A percentile compares a stretch with the other conserved stretches of the same genome.
These are phyloP conservation scores for Aplidium turbinatum DNA, from an alignment of 23 tunicate genomes.

Conservation along the genomic window DNA sequence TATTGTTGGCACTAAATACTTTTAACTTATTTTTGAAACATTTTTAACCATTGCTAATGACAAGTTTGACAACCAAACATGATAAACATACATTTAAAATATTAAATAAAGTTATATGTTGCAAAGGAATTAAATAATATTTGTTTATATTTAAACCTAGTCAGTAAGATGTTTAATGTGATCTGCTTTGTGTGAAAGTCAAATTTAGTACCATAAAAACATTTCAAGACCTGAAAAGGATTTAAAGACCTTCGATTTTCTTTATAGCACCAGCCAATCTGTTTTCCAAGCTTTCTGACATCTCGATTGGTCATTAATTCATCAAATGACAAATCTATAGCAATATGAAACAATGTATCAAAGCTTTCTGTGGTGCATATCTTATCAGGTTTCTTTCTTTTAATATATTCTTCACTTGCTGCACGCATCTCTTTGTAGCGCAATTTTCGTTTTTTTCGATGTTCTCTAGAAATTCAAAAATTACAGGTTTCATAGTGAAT, in stretches of 20 bases:
- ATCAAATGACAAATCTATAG: conserved; percentile 78
- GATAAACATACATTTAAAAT: too few relatives aligned
- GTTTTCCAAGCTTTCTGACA: conserved; percentile 69
- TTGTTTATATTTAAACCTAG: too few relatives aligned
- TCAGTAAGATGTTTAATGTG: too few relatives aligned
- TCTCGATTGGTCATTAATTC: conserved; percentile 75
- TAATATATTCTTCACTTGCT: conserved; percentile 8
- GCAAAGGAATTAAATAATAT: too few relatives aligned
- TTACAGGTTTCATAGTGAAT: not conserved
- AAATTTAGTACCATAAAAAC: too few relatives aligned
- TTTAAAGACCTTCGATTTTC: conserved; percentile 66
- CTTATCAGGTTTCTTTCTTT: conserved; percentile 34
- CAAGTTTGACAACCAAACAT: too few relatives aligned
- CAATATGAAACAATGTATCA: conserved; percentile 59
- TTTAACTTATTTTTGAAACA: too few relatives aligned
- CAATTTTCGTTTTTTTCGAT: conserved; percentile 58
- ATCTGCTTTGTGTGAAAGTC: too few relatives aligned
- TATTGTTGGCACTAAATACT: too few relatives aligned
- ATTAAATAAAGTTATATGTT: too few relatives aligned
- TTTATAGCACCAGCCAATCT: conserved; percentile 88
- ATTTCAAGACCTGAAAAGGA: conserved; percentile 89
- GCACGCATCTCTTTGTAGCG: conserved; percentile 41
- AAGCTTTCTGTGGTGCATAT: conserved; percentile 60
- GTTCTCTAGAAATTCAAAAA: conserved; percentile 36
- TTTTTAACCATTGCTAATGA: too few relatives aligned